Base-by-base conservation (phyloP, 2,888 invertebrate genomes). In the Tholera decimalis region DNA sequence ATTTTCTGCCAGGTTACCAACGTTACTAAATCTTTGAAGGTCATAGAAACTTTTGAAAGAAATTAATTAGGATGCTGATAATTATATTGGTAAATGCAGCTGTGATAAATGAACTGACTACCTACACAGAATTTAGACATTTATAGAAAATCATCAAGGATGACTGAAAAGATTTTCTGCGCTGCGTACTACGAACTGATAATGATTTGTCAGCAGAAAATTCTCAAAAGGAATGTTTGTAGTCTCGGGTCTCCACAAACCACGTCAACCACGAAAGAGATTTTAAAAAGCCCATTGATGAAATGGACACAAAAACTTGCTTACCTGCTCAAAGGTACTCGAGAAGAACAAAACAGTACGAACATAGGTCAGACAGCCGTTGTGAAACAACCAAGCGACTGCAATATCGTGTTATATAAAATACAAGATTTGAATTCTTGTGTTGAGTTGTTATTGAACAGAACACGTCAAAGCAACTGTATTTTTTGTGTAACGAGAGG, bases 341-440 rank as follows among this genome's bases (percentile, higher is more conserved):
- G 33, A 57, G 63, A 79, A 73, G 81, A 76, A 73, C 28, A 54
- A 57, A 59, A 55, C 83, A 82, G 70, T 72, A 28, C 58, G 57
- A 59, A 55, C 83, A 82, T 79, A 84, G 85, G 87, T 86, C 86
- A 80, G 58, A 69, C 50, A 64, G 47, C 59, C 66, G 77, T 94
- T 94, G 92, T 88, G 93, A 92, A 93, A 95, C 85, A 89, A 51
- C 55, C 70, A 72, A 63, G 59, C 78, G 72, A 79, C 84, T 80
- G 93, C 94, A 92, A 93, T 85, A 85, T 76, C 77, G 73, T 83
- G 91, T 93, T 94, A 94, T 95, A 95, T 94, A 95, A 95, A 94
- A 91, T 87, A 92, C 88, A 89, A 81, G 88, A 88, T 80, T 86
- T 83, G 83, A 72, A 79, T 76, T 56, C 75, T 82, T 80, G 76